Percentiles rank a stretch among this genome's conserved stretches.
phyloP scores from a whole-genome alignment of 2,888 invertebrate genomes.

The Drymonia ruficornis region DNA sequence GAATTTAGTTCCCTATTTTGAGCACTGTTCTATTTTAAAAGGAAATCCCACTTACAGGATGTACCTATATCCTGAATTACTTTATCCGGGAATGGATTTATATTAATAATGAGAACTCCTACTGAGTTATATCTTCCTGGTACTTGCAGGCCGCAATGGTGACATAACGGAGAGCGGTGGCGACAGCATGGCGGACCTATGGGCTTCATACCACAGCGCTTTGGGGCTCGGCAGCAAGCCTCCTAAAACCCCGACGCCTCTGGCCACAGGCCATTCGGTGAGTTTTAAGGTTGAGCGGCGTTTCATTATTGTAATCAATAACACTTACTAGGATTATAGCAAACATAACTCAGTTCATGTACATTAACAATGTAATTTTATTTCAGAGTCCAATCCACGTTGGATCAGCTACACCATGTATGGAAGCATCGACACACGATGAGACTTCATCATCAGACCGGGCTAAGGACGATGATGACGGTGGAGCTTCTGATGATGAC shows the following conservation, averaged over 20 bases:
- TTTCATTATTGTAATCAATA: slow-evolving; percentile 52
- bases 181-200: slow-evolving; percentile 92
- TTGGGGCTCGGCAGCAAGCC: slow-evolving; percentile 87
- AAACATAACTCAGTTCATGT: too few species aligned
- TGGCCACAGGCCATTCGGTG: slow-evolving; percentile 88
- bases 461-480: slow-evolving; percentile 91
- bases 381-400: slow-evolving; percentile 88
- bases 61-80: too few species aligned
- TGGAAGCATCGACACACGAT: slow-evolving; percentile 89
- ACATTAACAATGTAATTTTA: too few species aligned
- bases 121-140: slow-evolving; percentile 34
- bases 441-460: slow-evolving; percentile 95
- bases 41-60: too few species aligned
- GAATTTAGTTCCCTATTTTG: too few species aligned
- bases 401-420: slow-evolving; percentile 78
- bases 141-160: slow-evolving; percentile 85
- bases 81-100: too few species aligned
- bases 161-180: slow-evolving; percentile 85
- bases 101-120: slow-evolving; percentile 4
- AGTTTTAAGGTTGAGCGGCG: slow-evolving; percentile 85
- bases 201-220: slow-evolving; percentile 94
- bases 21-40: too few species aligned
- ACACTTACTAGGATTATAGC: background rate
- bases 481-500: slow-evolving; percentile 90
- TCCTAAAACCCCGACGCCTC: slow-evolving; percentile 74